Conservation (phyloP, 53 echinoderm and acorn worm genomes). For the Antedon mediterranea region DNA sequence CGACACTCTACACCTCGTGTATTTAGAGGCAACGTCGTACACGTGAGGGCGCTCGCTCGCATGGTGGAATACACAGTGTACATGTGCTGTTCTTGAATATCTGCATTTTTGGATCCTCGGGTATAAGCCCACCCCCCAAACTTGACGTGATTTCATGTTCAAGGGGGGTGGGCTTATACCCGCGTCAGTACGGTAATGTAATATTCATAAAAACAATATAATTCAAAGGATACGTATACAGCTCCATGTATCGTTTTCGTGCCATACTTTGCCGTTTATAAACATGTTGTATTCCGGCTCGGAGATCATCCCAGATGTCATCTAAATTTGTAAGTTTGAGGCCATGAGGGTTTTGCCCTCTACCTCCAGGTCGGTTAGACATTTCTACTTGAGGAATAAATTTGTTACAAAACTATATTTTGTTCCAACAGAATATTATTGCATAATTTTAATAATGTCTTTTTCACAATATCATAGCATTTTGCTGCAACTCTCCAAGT, state of each 20-base stretch:
- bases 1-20: no score
- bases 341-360: slow-evolving; percentile 85
- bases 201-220: no score
- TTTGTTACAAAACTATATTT: not conserved
- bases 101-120: no score
- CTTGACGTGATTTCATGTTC: no score
- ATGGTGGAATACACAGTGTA: no score
- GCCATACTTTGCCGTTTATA: slow-evolving; percentile 86
- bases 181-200: no score
- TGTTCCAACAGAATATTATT: not conserved
- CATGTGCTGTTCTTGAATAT: no score
- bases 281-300: slow-evolving; percentile 72
- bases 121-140: no score
- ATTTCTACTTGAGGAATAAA: slow-evolving; percentile 9
- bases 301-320: slow-evolving; percentile 93
- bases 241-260: slow-evolving; percentile 85
- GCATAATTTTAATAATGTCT: not conserved
- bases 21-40: no score
- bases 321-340: slow-evolving; percentile 88
- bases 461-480: not conserved
- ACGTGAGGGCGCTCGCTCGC: no score
- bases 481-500: no score
- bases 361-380: slow-evolving; percentile 45
- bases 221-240: slow-evolving; percentile 97
- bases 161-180: no score